These are phyloP conservation scores for Alviniconcha marisindica DNA, from an alignment of 1,140 invertebrate species.

Conservation along the genomic window DNA sequence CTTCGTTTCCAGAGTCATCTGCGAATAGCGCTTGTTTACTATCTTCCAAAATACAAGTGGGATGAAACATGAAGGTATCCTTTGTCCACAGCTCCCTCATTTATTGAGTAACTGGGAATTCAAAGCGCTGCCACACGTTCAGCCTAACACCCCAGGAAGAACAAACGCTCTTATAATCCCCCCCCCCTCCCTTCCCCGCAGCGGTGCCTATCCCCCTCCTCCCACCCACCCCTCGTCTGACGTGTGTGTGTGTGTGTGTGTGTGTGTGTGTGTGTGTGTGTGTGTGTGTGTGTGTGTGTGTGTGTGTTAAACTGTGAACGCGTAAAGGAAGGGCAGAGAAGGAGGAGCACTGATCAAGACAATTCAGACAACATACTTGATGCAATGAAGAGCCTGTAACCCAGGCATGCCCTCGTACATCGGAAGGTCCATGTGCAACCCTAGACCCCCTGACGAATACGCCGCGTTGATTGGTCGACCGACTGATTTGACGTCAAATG, in stretches of 20 bases:
- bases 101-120: no score
- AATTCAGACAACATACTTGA: constrained; percentile 44
- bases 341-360: no score
- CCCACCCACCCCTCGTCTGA: not conserved
- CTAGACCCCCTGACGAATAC: constrained; percentile 51
- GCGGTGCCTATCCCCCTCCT: no score
- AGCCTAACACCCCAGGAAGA: no score
- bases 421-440: constrained; percentile 61
- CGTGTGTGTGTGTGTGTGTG: not conserved
- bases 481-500: constrained; percentile 55
- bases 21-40: no score
- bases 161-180: not conserved
- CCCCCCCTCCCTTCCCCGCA: no score
- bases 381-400: constrained; percentile 62
- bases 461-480: constrained; percentile 63
- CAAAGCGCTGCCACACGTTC: no score
- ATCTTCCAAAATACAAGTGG: no score
- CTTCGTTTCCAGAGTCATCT: no score
- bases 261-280: not conserved
- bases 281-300: not conserved
- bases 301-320: not conserved
- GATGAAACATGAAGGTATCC: no score
- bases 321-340: no score
- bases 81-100: no score
- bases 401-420: constrained; percentile 67